A percentile compares a stretch with the other conserved stretches of the same genome.
phyloP scores from a whole-genome alignment of 2,797 vertebrate species.

The Sciurus carolinensis region DNA sequence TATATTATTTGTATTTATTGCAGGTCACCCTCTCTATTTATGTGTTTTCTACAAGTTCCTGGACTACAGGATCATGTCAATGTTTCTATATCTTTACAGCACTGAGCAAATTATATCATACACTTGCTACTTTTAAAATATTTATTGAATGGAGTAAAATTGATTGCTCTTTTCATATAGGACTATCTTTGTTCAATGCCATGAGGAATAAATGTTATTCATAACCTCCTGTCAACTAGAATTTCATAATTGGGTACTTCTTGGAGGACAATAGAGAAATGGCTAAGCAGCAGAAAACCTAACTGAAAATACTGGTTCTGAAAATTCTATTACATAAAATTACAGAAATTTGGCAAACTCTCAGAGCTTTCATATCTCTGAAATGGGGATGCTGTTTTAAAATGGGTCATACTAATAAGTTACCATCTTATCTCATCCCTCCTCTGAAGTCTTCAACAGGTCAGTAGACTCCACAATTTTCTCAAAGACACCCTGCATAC shows the following conservation, averaged over 20 bases:
- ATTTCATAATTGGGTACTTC: neutral
- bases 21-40: neutral
- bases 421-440: neutral
- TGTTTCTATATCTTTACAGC: neutral
- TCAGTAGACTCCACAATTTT: accelerated
- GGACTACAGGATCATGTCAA: neutral
- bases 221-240: neutral
- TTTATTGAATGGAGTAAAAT: neutral
- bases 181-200: neutral
- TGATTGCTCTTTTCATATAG: neutral
- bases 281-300: neutral
- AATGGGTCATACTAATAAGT: neutral
- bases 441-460: neutral
- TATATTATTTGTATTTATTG: neutral
- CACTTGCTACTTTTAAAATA: neutral
- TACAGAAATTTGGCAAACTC: neutral
- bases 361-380: neutral
- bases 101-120: neutral
- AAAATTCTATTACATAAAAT: neutral
- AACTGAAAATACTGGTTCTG: neutral
- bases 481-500: neutral
- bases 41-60: neutral
- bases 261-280: neutral
- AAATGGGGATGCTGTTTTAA: neutral
- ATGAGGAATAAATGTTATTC: neutral